Base-by-base conservation (phyloP, 2,113 vertebrate genomes). In the western clawed frog (Xenopus tropicalis) region DNA sequence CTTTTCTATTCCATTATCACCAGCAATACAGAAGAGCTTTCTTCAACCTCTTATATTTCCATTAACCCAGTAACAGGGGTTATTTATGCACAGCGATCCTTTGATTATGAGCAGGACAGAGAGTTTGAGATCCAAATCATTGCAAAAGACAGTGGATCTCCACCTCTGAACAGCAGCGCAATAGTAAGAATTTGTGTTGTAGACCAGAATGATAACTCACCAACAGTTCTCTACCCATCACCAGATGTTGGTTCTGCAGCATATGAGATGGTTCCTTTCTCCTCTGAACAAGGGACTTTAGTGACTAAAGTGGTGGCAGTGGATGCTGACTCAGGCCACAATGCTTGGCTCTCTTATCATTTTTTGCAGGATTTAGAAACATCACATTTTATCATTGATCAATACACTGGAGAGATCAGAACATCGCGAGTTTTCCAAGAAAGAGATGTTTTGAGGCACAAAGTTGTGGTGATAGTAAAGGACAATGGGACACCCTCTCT, bases 401-500 rank as follows among this genome's bases (percentile, higher is more conserved):
- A 56, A 25, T 72, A 81, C 20, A 83, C 78, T 22, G 83, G 83
- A 56, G 83, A 83, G 58, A 73, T 84, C 56, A 81, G 78, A 37
- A 83, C 79, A 20, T 86, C 87, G n/a, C 89, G 89, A 72, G 80
- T 84, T 42, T 85, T 93, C 6, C 83, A 87, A 43, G 92, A 93
- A 63, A 91, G 85, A 77, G 90, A 93, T 78, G 78, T 88, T 52
- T 86, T 84, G 13, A 90, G 87, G 25, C 91, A 93, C 54, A 86
- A 87, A 61, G 78, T 92, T 56, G 90, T 91, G 1, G 86, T 93
- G 69, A 74, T 91, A 58, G 89, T 93, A 73, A 92, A 91, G 83
- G 92, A 90, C 89, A 79, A 75, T 61, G 72, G 67, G 2, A 7
- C 19, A 6, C 72, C 68, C 11, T 9, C 46, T 25, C 63, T 70